phyloP scores from a whole-genome alignment of 2,113 vertebrate species.

The Cranoglanis bouderius region DNA sequence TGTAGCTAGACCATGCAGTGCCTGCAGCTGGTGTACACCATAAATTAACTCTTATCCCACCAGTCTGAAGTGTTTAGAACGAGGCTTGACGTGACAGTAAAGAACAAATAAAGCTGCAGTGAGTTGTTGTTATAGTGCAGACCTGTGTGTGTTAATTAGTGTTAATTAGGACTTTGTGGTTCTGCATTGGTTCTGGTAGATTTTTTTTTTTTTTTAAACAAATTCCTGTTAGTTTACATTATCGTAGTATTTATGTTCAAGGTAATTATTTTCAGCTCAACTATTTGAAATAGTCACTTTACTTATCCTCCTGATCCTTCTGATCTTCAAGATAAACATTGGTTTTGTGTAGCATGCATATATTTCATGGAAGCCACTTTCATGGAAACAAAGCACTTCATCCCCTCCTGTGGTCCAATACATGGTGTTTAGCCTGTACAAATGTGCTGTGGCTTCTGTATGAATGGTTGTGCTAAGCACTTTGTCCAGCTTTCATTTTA shows the following conservation, averaged over 20 bases:
- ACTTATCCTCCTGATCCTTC: neutral
- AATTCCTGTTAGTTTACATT: neutral
- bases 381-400: neutral
- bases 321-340: neutral
- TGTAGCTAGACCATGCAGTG: neutral
- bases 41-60: neutral
- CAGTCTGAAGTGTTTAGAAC: neutral
- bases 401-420: neutral
- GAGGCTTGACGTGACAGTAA: neutral
- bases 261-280: neutral
- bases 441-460: conserved; percentile 13
- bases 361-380: conserved; percentile 1
- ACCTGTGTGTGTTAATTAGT: neutral
- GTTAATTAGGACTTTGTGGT: neutral
- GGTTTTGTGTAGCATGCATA: neutral
- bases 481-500: conserved; percentile 42
- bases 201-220: neutral
- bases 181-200: neutral
- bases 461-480: conserved; percentile 16
- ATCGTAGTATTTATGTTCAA: too few relatives aligned
- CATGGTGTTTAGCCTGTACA: neutral
- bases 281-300: neutral
- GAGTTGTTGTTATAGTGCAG: neutral
- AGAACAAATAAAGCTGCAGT: neutral
- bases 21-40: neutral